These are phyloP conservation scores for Zaprionus tsacasi DNA, from an alignment of 1,140 invertebrate genomes.

Conservation along the genomic window DNA sequence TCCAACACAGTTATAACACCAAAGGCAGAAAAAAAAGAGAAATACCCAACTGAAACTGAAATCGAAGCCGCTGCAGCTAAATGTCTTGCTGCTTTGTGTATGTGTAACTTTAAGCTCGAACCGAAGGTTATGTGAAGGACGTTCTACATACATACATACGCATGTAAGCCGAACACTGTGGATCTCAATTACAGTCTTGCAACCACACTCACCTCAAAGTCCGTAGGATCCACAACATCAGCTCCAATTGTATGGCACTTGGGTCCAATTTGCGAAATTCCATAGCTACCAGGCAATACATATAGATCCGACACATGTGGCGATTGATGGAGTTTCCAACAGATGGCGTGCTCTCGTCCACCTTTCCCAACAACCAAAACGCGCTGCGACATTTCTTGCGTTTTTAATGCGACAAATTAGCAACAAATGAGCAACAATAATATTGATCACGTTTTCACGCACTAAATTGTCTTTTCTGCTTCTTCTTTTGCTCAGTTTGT, in stretches of 20 bases:
- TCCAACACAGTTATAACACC: constrained; percentile 9
- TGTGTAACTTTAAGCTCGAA: constrained; percentile 39
- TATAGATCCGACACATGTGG: constrained; percentile 89
- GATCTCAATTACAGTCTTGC: constrained; percentile 9
- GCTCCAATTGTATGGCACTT: constrained; percentile 87
- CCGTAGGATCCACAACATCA: constrained; percentile 86
- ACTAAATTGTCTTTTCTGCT: constrained; percentile 8
- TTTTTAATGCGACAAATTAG: neutral
- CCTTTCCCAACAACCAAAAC: constrained; percentile 96
- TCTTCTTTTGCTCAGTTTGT: constrained; percentile 29
- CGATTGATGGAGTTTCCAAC: constrained; percentile 95
- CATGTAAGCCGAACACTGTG: no score
- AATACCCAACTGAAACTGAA: neutral
- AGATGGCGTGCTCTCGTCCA: constrained; percentile 97
- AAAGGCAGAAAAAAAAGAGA: constrained; percentile 6
- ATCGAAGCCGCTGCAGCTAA: constrained; percentile 4
- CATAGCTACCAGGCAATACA: constrained; percentile 95
- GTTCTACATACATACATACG: neutral
- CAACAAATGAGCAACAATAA: constrained; percentile 3
- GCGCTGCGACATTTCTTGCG: constrained; percentile 81
- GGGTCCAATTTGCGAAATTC: constrained; percentile 87
- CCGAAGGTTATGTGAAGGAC: constrained; percentile 66
- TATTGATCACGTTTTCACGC: constrained; percentile 48
- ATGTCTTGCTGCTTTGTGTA: neutral
- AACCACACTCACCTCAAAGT: constrained; percentile 87